A percentile compares a stretch with the other conserved stretches of the same genome.
Conservation (phyloP, 2,888 invertebrate genomes). For the Norana najaformis region DNA sequence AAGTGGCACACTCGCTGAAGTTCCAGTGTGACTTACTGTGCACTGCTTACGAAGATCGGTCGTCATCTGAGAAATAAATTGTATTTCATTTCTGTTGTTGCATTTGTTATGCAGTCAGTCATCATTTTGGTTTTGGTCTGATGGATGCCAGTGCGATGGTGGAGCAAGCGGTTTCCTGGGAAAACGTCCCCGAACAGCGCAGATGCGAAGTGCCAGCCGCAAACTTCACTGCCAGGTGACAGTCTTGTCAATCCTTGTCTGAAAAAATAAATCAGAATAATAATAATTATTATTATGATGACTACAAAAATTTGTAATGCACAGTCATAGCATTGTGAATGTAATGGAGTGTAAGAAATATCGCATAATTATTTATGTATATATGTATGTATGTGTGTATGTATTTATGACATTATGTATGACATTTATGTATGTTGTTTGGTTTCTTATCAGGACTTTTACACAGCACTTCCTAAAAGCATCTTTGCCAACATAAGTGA, state of each 20-base stretch:
- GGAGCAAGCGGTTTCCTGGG: constrained; percentile 81
- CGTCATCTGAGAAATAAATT: constrained; percentile 66
- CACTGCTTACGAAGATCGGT: constrained; percentile 93
- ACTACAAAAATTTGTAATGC: too few species aligned
- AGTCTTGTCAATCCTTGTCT: background rate
- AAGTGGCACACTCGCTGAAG: constrained; percentile 67
- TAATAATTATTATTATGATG: too few species aligned
- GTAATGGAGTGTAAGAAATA: too few species aligned
- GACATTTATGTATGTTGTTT: too few species aligned
- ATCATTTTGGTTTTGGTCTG: constrained; percentile 94
- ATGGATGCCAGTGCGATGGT: constrained; percentile 97
- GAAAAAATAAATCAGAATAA: background rate
- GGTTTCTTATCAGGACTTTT: too few species aligned
- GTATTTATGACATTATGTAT: too few species aligned
- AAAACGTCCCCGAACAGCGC: constrained; percentile 85
- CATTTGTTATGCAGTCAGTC: constrained; percentile 73
- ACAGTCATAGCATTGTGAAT: too few species aligned
- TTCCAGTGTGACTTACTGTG: constrained; percentile 70
- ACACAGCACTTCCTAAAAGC: too few species aligned
- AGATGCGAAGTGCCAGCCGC: constrained; percentile 68
- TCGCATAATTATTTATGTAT: too few species aligned
- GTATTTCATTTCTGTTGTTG: background rate
- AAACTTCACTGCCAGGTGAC: background rate
- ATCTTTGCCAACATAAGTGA: too few species aligned
- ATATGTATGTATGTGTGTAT: too few species aligned